These are phyloP conservation scores for Megaustenia siamemsis DNA, from an alignment of 2,888 invertebrate genomes.

Conservation along the genomic window DNA sequence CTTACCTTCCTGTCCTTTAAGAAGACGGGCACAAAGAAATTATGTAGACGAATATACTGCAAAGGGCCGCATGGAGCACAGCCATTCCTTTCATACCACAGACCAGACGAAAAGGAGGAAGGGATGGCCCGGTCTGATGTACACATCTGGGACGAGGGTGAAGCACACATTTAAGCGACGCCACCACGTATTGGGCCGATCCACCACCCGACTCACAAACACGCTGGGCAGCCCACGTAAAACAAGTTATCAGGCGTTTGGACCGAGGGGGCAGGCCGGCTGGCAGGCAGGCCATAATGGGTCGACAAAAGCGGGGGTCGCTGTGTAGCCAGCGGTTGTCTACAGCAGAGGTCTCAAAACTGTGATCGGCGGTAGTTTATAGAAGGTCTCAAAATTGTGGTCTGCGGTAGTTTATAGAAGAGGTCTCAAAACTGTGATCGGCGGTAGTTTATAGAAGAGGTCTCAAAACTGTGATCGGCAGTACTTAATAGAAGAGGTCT, in stretches of 20 bases:
- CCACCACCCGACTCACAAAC: slow-evolving; percentile 20
- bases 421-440: no score
- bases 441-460: no score
- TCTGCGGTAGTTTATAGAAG: no score
- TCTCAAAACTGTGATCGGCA: no score
- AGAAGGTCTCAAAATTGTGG: no score
- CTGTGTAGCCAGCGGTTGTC: neutral
- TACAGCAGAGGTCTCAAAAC: no score
- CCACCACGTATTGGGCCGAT: neutral
- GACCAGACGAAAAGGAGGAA: slow-evolving; percentile 9
- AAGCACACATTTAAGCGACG: slow-evolving; percentile 12
- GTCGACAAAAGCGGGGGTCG: neutral
- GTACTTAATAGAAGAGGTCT: no score
- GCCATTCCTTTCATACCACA: slow-evolving; percentile 10
- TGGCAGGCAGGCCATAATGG: neutral
- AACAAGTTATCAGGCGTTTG: neutral
- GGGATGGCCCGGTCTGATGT: neutral
- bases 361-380: no score
- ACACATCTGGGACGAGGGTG: slow-evolving; percentile 6
- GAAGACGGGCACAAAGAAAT: slow-evolving; percentile 10
- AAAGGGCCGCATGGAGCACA: neutral
- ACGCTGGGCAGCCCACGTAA: neutral
- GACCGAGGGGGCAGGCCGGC: neutral
- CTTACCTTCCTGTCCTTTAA: slow-evolving; percentile 29
- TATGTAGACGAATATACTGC: slow-evolving; percentile 5